Percentiles rank a stretch among this genome's conserved stretches.
Conservation (phyloP, 37 sponge, comb jelly and placozoan genomes). For the Crambe crambe region DNA sequence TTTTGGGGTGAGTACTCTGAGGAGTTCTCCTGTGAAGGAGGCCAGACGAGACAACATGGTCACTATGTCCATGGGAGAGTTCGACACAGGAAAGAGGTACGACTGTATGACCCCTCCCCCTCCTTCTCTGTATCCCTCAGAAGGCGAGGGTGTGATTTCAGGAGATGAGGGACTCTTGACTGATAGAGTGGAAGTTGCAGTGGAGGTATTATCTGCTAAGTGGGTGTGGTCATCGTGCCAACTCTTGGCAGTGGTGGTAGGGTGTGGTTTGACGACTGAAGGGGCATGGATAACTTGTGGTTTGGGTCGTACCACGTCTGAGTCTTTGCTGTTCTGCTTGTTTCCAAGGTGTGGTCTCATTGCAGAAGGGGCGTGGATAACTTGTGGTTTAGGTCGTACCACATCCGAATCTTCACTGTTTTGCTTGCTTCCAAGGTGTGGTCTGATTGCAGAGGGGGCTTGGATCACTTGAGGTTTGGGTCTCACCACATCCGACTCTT, state of each 20-base stretch:
- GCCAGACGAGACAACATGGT: slow-evolving; percentile 63
- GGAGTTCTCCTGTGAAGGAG: slow-evolving; percentile 41
- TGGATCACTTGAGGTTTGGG: background rate
- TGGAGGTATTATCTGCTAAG: background rate
- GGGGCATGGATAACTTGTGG: no score
- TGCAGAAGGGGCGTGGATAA: background rate
- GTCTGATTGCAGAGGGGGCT: background rate
- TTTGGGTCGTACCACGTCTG: no score
- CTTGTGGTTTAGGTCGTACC: background rate
- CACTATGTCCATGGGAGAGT: slow-evolving; percentile 68
- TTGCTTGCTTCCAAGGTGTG: background rate
- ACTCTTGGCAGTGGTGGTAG: no score
- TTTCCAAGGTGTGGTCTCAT: background rate
- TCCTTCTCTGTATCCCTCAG: background rate
- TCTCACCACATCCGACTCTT: background rate
- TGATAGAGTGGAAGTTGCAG: background rate
- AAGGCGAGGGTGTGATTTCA: background rate
- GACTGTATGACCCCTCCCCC: background rate
- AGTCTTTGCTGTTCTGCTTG: background rate
- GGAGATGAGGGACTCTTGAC: no score
- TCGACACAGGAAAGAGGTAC: slow-evolving; percentile 65
- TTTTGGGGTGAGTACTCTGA: slow-evolving; percentile 46
- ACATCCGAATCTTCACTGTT: background rate
- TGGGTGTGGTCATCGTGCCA: background rate
- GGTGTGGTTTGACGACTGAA: no score